A percentile compares a stretch with the other conserved stretches of the same genome.
Conservation (phyloP, 2,113 vertebrate genomes). For the Scolopax mira region DNA sequence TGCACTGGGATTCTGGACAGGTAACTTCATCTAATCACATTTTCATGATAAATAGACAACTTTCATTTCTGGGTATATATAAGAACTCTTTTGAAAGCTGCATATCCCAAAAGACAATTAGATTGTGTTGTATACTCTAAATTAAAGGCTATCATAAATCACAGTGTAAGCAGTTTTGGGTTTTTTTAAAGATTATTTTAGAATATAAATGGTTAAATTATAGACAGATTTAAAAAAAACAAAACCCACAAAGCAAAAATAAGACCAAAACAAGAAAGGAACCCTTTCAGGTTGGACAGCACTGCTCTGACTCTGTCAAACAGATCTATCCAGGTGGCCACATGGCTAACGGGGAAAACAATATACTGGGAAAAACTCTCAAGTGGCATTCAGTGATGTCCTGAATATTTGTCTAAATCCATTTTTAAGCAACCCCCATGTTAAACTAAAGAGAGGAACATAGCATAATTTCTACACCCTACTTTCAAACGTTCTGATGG, state of each 20-base stretch:
- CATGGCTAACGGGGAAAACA: background rate
- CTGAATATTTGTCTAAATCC: background rate
- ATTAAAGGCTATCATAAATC: constrained; percentile 39
- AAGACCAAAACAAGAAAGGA: background rate
- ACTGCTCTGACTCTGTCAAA: background rate
- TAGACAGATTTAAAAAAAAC: background rate
- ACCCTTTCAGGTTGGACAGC: background rate
- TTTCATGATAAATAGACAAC: constrained; percentile 38
- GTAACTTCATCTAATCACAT: constrained; percentile 7
- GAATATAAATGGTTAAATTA: constrained; percentile 7
- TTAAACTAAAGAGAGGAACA: background rate
- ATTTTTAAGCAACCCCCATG: background rate
- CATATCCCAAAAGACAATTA: constrained; percentile 14
- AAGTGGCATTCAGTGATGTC: background rate
- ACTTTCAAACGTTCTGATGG: background rate
- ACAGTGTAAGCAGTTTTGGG: constrained; percentile 40
- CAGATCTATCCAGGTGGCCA: background rate
- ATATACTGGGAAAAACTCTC: background rate
- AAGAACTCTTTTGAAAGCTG: constrained; percentile 50
- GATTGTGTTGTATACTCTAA: constrained; percentile 6
- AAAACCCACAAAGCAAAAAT: background rate
- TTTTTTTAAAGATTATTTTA: background rate
- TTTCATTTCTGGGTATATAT: constrained; percentile 20
- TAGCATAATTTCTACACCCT: background rate
- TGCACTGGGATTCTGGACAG: background rate